Conservation (phyloP, 2,113 vertebrate genomes). For the Orientallactaga bullata region DNA sequence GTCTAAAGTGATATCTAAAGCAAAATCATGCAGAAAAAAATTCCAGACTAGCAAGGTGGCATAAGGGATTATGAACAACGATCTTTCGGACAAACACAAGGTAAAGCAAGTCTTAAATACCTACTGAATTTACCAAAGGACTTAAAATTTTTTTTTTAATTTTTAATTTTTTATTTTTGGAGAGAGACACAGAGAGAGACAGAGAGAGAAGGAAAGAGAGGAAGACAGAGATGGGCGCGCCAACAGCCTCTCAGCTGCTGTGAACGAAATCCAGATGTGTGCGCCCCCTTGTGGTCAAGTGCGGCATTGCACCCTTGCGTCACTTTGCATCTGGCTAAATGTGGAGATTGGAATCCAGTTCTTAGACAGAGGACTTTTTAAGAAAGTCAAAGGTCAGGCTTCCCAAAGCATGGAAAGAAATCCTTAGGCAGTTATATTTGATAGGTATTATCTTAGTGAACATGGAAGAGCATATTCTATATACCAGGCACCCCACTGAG, state of each 20-base stretch:
- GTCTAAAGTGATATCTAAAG: neutral
- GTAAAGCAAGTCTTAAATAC: slow-evolving; percentile 3
- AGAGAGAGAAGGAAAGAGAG: too few relatives aligned
- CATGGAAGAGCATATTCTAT: neutral
- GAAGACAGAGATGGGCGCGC: too few relatives aligned
- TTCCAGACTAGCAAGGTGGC: neutral
- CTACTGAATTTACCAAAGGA: slow-evolving; percentile 15
- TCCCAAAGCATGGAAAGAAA: slow-evolving; percentile 15
- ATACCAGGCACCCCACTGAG: neutral
- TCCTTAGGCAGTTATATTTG: neutral
- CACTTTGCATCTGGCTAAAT: too few relatives aligned
- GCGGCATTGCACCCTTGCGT: too few relatives aligned
- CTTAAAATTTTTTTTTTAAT: too few relatives aligned
- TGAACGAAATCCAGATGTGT: too few relatives aligned
- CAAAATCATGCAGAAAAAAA: neutral
- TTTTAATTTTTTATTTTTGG: too few relatives aligned
- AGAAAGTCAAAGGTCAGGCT: slow-evolving; percentile 1
- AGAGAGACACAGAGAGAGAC: too few relatives aligned
- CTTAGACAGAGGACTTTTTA: too few relatives aligned
- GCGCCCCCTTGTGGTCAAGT: too few relatives aligned
- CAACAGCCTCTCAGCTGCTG: too few relatives aligned
- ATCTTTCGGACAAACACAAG: neutral
- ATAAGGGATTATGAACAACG: neutral
- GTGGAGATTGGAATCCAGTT: too few relatives aligned
- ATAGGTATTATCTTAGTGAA: slow-evolving; percentile 11